phyloP scores from a whole-genome alignment of 30 jellyfish, hydroid and myxozoan genomes.

The Aurelia aurita region DNA sequence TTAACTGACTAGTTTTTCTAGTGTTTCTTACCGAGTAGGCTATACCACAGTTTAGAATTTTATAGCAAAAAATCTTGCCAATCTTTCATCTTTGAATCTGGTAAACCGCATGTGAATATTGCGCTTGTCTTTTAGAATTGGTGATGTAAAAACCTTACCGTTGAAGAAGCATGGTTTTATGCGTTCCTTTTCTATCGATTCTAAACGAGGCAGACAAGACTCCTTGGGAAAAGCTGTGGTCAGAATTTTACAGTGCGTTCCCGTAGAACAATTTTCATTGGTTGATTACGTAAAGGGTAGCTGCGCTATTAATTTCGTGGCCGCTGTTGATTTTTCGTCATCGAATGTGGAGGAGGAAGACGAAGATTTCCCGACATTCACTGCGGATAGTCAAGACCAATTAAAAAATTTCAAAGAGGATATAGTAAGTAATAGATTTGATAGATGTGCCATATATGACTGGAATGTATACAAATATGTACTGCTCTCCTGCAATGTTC shows the following conservation, averaged over 20 bases:
- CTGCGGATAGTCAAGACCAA: too few relatives aligned
- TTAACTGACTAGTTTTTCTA: too few relatives aligned
- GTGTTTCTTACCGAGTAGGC: too few relatives aligned
- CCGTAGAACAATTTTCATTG: conserved; percentile 69
- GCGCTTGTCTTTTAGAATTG: conserved; percentile 23
- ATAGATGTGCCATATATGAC: too few relatives aligned
- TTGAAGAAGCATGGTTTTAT: conserved; percentile 29
- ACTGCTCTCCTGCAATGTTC: too few relatives aligned
- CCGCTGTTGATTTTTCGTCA: conserved; percentile 77
- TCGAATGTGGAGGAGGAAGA: conserved; percentile 23
- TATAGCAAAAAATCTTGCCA: too few relatives aligned
- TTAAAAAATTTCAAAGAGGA: too few relatives aligned
- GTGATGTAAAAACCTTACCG: conserved; percentile 72
- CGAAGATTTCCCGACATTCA: too few relatives aligned
- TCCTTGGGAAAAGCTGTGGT: conserved; percentile 46
- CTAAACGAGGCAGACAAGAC: conserved; percentile 51
- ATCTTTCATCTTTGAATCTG: too few relatives aligned
- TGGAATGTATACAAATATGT: too few relatives aligned
- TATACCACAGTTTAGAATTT: too few relatives aligned
- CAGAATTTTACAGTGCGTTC: conserved; percentile 66
- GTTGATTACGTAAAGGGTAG: conserved; percentile 83
- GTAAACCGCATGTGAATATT: background rate
- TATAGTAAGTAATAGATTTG: too few relatives aligned
- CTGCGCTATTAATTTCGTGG: conserved; percentile 41
- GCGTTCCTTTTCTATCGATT: conserved; percentile 3